Evolutionary conservation across 2,888 invertebrate species (phyloP), one percentile per base, ranked within the genome.

Genomic region (Andrena flavipes): DNA sequence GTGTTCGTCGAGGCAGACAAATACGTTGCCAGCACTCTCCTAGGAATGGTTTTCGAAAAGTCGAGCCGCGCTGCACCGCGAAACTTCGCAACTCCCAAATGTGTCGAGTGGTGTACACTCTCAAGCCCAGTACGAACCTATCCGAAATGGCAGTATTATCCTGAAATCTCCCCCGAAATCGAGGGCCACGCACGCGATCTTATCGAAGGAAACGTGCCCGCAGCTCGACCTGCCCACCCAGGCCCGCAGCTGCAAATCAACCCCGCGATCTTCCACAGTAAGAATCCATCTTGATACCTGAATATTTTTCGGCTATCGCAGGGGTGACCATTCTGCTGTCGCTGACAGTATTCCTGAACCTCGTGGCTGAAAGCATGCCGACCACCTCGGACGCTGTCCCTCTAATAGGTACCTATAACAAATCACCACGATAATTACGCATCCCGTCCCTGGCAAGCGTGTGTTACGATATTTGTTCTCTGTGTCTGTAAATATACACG

Each of bases 361-460:
- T 99, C 96, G 98, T 99, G 94, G 98, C 98, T 91, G 98, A 99
- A 96, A 98, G 98, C 95, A 97, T 99, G 97, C 98, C 98, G 94
- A 96, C 97, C 71, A 94, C 97, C 92, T 97, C 97, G 95, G 97
- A 97, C 94, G 97, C 97, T 94, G 97, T 97, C 94, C 97, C 97
- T 94, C 95, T 97, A 94, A 97, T 97, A 96, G 97, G 97, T 97
- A 94, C 91, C 87, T 88, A 89, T 86, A 65, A 87, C 76, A 67
- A 76, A 67, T 83, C 76, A 54, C 23, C 63, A 72, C 56, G 77
- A 74, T 85, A 83, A 86, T 81, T 84, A 63, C 80, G 82, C 84
- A 86, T 68, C 73, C 70, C 81, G 67, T 74, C 73, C 74, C 82
- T 84, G 84, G 87, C 88, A 88, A 86, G 76, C 87, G 86, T 88